Evolutionary conservation across 2,113 vertebrate genomes (phyloP), one percentile per base, ranked within the genome.

Genomic region (Piprites chloris): DNA sequence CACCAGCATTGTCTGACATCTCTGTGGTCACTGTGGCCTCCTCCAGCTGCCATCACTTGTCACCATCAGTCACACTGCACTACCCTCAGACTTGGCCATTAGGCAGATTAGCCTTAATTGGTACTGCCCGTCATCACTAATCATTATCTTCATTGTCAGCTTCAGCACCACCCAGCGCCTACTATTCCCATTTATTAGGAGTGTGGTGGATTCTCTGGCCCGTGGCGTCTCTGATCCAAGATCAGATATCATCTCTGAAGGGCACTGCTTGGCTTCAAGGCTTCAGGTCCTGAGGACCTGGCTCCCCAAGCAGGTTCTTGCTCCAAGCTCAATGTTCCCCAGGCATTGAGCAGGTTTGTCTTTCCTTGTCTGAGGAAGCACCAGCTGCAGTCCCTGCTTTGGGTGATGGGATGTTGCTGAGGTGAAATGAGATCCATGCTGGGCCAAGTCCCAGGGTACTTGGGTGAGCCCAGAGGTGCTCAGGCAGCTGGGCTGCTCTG

Each of bases 11-110:
- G 95, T 95, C 75, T 95, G 66, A 66, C 82, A 88, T 94, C 82
- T 71, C 93, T 93, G 90, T 86, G 95, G 95, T 93, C 90, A 93
- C 73, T 94, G 90, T 78, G 79, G 81, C 18, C 18, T 90, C 85
- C 68, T 93, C 73, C 94, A 94, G 93, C 90, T 96, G 94, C 91
- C 89, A 69, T 87, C 87, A 62, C 94, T 96, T 94, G 90, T 96
- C 96, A 94, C 68, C 93, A 94, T 94, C 90, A 84, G 76, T 96
- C 90, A 95, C 44, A 91, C n/a, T 52, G 11, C 67, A 30, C 80
- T 94, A 81, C 68, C 32, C 87, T 94, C 79, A 91, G 67, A 85
- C 59, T 95, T 91, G 90, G 90, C 93, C 79, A 95, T 93, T 93
- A 96, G 82, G 90, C 90, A 92, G 90, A 96, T 90, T 80, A 93